phyloP scores from a whole-genome alignment of 2,113 vertebrate genomes.

The Elachura formosa region DNA sequence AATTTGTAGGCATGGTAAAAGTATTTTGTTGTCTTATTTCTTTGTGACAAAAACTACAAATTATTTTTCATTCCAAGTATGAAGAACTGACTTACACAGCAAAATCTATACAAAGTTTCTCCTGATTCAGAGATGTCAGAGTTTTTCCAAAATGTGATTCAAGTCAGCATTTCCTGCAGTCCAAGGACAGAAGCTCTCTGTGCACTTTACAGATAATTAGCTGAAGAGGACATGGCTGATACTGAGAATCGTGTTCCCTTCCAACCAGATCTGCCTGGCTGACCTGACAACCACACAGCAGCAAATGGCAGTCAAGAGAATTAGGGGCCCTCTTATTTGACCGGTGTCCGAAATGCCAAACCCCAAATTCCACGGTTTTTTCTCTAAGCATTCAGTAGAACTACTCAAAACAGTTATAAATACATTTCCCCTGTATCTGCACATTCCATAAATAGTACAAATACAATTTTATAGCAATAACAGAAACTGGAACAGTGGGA shows the following conservation, averaged over 20 bases:
- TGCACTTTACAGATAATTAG: not conserved
- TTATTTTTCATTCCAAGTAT: not conserved
- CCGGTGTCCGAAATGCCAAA: conserved; percentile 50
- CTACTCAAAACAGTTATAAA: conserved; percentile 45
- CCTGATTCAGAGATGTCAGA: not conserved
- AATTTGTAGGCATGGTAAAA: not conserved
- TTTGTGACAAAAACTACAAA: not conserved
- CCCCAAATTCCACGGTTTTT: conserved; percentile 56
- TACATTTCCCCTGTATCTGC: conserved; percentile 46
- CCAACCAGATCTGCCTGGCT: not conserved
- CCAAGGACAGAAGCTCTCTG: not conserved
- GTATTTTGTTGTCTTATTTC: not conserved
- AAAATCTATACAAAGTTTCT: not conserved
- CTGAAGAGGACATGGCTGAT: not conserved
- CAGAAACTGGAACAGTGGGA: not conserved
- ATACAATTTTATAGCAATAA: conserved; percentile 39
- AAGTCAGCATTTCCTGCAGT: not conserved
- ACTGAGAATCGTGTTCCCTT: not conserved
- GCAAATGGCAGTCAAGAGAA: not conserved
- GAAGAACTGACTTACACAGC: not conserved
- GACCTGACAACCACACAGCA: conserved; percentile 11
- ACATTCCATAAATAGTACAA: conserved; percentile 56
- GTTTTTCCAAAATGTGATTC: not conserved
- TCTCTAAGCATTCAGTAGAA: conserved; percentile 32
- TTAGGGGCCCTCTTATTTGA: conserved; percentile 16